These are phyloP conservation scores for Oxyscelio sp. DNA, from an alignment of 2,888 invertebrate genomes.

Conservation along the genomic window DNA sequence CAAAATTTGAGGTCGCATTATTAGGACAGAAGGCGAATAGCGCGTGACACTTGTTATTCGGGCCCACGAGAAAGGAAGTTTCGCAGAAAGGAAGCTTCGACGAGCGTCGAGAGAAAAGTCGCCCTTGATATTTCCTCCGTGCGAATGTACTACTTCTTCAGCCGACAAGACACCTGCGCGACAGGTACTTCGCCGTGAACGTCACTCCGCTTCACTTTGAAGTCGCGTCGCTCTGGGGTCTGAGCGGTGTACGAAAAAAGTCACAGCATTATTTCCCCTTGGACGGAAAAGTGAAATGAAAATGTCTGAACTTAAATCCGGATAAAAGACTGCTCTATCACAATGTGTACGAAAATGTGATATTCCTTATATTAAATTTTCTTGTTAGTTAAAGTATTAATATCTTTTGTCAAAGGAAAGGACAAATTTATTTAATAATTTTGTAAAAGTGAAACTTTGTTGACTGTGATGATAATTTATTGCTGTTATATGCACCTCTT, in stretches of 20 bases:
- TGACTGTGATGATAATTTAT: too few relatives aligned
- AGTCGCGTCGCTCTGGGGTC: slow-evolving; percentile 62
- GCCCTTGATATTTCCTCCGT: slow-evolving; percentile 60
- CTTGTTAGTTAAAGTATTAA: too few relatives aligned
- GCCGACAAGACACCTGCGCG: slow-evolving; percentile 74
- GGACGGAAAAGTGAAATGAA: slow-evolving; percentile 1
- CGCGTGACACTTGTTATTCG: slow-evolving; percentile 40
- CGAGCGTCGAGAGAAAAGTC: slow-evolving; percentile 68
- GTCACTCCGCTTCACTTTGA: slow-evolving; percentile 79
- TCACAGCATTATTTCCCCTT: slow-evolving; percentile 31
- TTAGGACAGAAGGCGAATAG: not conserved
- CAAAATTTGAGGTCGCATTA: slow-evolving; percentile 43
- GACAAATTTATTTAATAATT: too few relatives aligned
- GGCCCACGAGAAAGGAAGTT: slow-evolving; percentile 25
- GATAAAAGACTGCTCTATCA: not conserved
- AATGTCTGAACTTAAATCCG: slow-evolving; percentile 6
- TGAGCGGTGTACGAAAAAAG: slow-evolving; percentile 33
- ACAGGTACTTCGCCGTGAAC: slow-evolving; percentile 82
- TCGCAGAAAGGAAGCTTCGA: slow-evolving; percentile 38
- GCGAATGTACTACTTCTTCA: slow-evolving; percentile 75
- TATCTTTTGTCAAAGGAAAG: too few relatives aligned
- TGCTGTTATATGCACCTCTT: too few relatives aligned
- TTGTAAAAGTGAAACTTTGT: too few relatives aligned
- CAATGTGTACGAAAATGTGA: too few relatives aligned
- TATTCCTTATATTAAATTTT: too few relatives aligned